Percentiles rank a stretch among this genome's conserved stretches.
phyloP scores from a whole-genome alignment of 2,113 vertebrate species.

The Macroglossus sobrinus region DNA sequence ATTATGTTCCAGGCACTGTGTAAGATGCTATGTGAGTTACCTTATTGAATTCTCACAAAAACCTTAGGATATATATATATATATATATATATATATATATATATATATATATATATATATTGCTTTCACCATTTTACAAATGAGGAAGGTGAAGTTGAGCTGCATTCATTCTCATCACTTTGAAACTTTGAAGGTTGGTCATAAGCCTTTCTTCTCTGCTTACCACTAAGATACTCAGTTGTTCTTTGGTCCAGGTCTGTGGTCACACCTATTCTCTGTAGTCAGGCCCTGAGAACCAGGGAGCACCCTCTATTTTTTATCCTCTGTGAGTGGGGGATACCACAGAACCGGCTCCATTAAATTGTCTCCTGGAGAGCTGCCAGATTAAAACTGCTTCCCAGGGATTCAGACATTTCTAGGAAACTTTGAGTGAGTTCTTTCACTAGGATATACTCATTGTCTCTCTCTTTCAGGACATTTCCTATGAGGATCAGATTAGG shows the following conservation, averaged over 20 bases:
- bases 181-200: neutral
- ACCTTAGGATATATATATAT: neutral
- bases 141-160: neutral
- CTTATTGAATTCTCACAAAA: neutral
- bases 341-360: neutral
- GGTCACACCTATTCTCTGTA: neutral
- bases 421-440: constrained; percentile 35
- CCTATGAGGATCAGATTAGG: constrained; percentile 27
- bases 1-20: neutral
- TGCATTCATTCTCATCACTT: neutral
- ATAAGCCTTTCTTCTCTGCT: neutral
- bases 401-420: neutral
- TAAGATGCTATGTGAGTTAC: neutral
- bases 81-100: too few relatives aligned
- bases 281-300: neutral
- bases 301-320: neutral
- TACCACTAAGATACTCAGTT: neutral
- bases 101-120: too few relatives aligned
- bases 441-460: neutral
- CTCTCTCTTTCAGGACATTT: constrained; percentile 40
- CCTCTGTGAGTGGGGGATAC: neutral
- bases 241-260: neutral
- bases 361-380: neutral
- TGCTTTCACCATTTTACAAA: neutral
- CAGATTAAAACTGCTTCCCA: neutral